These are phyloP conservation scores for Brevimyrus niger DNA, from an alignment of 2,113 vertebrate species.

Conservation along the genomic window DNA sequence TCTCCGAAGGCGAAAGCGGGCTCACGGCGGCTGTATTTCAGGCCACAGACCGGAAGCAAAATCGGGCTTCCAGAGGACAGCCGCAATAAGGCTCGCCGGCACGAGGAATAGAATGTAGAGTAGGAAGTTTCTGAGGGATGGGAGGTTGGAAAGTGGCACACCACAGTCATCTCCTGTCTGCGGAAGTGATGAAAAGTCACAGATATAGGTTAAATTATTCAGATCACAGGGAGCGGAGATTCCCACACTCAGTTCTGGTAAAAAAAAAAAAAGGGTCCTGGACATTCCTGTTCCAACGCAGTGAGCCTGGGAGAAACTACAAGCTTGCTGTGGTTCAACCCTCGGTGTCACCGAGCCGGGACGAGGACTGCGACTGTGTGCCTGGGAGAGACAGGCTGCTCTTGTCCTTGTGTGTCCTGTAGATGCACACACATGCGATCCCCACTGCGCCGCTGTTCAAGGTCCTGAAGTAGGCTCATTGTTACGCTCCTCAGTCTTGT, in stretches of 20 bases:
- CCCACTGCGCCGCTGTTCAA: conserved; percentile 37
- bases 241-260: background rate
- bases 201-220: conserved; percentile 9
- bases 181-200: background rate
- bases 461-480: conserved; percentile 35
- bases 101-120: background rate
- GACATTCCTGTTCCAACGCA: background rate
- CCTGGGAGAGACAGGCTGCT: background rate
- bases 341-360: background rate
- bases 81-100: background rate
- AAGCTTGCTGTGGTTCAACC: background rate
- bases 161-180: background rate
- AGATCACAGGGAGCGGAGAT: background rate
- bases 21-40: background rate
- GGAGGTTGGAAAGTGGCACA: background rate
- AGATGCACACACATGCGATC: conserved; percentile 17
- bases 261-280: conserved; percentile 2
- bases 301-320: background rate
- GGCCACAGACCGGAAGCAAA: background rate
- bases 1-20: background rate
- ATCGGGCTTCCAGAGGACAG: background rate
- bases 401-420: background rate
- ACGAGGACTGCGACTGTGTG: background rate
- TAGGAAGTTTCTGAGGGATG: background rate
- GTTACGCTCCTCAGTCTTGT: background rate